Percentiles rank a stretch among this genome's conserved stretches.
phyloP scores from a whole-genome alignment of 2,113 vertebrate species.

The Pelecanus crispus region DNA sequence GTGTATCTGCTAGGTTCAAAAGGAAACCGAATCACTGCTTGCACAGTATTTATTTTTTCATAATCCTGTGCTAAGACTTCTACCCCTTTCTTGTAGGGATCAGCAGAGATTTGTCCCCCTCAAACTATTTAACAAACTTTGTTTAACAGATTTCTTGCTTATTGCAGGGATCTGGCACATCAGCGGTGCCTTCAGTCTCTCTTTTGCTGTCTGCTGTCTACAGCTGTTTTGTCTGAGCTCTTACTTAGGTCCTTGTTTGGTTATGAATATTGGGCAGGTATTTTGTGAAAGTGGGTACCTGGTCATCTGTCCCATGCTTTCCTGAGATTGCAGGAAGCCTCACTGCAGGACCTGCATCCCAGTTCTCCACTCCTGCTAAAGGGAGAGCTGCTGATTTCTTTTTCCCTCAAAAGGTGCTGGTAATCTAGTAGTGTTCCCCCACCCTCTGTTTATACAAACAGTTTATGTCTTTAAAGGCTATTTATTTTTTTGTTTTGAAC shows the following conservation, averaged over 20 bases:
- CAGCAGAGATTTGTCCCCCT: not conserved
- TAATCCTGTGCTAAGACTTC: constrained; percentile 29
- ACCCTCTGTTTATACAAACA: constrained; percentile 33
- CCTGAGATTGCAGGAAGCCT: not conserved
- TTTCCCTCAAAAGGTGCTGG: not conserved
- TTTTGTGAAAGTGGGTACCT: not conserved
- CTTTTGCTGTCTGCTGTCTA: not conserved
- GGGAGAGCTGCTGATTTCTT: not conserved
- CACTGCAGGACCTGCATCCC: not conserved
- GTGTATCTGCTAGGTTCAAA: constrained; percentile 36
- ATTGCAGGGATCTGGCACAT: not conserved
- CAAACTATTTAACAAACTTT: not conserved
- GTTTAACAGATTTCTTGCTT: not conserved
- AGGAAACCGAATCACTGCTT: constrained; percentile 4
- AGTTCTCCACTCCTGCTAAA: not conserved
- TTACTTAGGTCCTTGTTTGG: not conserved
- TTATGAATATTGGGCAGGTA: not conserved
- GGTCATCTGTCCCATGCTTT: not conserved
- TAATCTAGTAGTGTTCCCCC: not conserved
- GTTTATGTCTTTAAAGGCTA: constrained; percentile 41
- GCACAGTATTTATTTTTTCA: constrained; percentile 20
- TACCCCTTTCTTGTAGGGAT: constrained; percentile 4
- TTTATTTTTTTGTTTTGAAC: constrained; percentile 51
- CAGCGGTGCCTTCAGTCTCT: not conserved
- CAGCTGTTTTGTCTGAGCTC: not conserved